A percentile compares a stretch with the other conserved stretches of the same genome.
Evolutionary conservation across 2,113 vertebrate species (phyloP).

Genomic region (Elanoides forficatus): DNA sequence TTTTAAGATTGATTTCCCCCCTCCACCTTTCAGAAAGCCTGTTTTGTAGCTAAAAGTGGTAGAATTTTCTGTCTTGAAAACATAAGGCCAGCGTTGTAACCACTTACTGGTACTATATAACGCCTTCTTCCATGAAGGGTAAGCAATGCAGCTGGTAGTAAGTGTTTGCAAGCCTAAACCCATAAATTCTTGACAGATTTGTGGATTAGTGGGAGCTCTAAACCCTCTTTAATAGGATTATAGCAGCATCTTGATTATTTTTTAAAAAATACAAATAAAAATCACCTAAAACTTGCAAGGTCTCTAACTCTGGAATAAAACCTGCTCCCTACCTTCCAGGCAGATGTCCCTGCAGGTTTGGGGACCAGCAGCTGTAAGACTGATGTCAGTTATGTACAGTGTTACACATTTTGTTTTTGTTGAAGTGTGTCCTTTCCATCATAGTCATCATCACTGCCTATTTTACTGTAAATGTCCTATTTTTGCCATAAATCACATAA

Average conservation of each 20-base stretch:
- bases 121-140: not conserved
- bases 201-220: not conserved
- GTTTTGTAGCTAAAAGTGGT: not conserved
- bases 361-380: not conserved
- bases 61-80: not conserved
- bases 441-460: not conserved
- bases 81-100: not conserved
- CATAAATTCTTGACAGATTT: not conserved
- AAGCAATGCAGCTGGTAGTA: not conserved
- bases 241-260: not conserved
- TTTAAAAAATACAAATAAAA: not conserved
- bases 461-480: not conserved
- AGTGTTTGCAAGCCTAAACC: conserved; percentile 2
- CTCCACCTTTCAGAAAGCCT: not conserved
- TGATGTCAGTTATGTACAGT: not conserved
- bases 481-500: not conserved
- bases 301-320: not conserved
- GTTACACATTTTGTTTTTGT: not conserved
- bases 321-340: not conserved
- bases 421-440: not conserved
- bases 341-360: not conserved
- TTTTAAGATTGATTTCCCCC: not conserved
- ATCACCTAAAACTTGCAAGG: not conserved
- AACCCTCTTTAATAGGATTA: not conserved
- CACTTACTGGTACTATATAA: not conserved